Evolutionary conservation across 2,113 vertebrate species (phyloP).

Genomic region (Grallaria varia): DNA sequence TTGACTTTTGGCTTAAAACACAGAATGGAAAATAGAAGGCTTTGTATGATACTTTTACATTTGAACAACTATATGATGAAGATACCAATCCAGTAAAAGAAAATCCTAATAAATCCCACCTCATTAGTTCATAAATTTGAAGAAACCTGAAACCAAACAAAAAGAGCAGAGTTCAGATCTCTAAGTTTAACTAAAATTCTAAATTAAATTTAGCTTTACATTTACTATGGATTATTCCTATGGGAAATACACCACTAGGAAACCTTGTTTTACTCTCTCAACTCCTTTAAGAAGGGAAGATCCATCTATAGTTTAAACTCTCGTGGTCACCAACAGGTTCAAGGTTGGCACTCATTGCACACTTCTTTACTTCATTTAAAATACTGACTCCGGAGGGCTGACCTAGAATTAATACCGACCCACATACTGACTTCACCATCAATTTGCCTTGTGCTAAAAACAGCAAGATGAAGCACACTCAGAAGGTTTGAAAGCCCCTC

Average conservation of each 20-base stretch:
- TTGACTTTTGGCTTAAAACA: background rate
- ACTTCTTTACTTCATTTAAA: background rate
- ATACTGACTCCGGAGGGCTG: background rate
- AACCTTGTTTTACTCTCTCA: background rate
- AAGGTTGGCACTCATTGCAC: background rate
- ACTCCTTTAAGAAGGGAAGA: background rate
- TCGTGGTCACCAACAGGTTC: background rate
- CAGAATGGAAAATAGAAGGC: background rate
- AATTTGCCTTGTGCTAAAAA: background rate
- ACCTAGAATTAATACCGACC: background rate
- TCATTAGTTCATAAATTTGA: background rate
- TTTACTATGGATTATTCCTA: background rate
- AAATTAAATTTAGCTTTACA: background rate
- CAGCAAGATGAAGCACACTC: background rate
- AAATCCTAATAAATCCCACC: rapidly evolving
- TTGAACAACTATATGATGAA: background rate
- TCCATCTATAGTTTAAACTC: background rate
- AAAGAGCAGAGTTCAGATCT: background rate
- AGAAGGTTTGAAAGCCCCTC: background rate
- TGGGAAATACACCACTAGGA: background rate
- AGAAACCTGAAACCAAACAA: background rate
- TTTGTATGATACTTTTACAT: background rate
- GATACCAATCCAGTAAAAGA: background rate
- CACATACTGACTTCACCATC: background rate
- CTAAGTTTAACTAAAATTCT: background rate